These are phyloP conservation scores for Diabrotica balteata DNA, from an alignment of 2,888 invertebrate genomes.

Conservation along the genomic window DNA sequence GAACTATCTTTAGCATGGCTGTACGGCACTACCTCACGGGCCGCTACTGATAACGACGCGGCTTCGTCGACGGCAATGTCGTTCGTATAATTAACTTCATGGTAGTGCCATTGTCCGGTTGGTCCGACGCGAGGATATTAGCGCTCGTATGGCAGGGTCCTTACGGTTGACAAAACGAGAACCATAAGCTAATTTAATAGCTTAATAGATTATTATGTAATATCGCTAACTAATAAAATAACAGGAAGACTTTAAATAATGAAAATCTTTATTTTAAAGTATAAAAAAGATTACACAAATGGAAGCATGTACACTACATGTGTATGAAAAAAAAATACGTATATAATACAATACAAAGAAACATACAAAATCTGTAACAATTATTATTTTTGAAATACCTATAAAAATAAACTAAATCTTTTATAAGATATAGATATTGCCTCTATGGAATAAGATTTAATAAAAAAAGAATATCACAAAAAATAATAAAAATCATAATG, in stretches of 20 bases:
- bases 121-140: no score
- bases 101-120: no score
- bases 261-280: slow-evolving; percentile 43
- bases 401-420: slow-evolving; percentile 18
- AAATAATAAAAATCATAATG: slow-evolving; percentile 13
- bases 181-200: no score
- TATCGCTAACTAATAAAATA: no score
- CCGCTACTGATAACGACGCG: no score
- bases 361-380: slow-evolving; percentile 17
- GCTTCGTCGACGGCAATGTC: no score
- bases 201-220: no score
- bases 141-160: no score
- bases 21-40: no score
- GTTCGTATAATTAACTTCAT: no score
- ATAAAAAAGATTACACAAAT: slow-evolving; percentile 48
- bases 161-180: no score
- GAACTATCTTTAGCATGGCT: no score
- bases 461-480: slow-evolving; percentile 21
- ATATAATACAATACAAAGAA: slow-evolving; percentile 38
- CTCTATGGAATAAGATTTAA: slow-evolving; percentile 12
- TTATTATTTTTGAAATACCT: slow-evolving; percentile 7
- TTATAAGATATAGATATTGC: slow-evolving; percentile 17
- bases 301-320: slow-evolving; percentile 45
- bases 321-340: slow-evolving; percentile 39
- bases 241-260: slow-evolving; percentile 32